phyloP scores from a whole-genome alignment of 2,888 invertebrate genomes.

The Selenia dentaria region DNA sequence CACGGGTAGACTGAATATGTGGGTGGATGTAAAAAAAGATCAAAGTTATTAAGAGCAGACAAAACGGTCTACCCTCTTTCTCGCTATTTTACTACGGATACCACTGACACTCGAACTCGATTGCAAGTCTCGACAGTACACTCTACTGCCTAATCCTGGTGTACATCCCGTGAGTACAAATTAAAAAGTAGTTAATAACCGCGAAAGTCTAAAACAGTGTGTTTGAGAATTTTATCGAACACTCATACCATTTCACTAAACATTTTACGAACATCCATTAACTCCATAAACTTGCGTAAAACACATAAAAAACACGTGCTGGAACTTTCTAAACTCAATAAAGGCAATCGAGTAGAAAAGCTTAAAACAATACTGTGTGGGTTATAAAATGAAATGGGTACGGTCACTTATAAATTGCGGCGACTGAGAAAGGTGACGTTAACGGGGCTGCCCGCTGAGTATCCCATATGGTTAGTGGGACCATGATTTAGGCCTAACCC shows the following conservation, averaged over 20 bases:
- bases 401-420: conserved; percentile 59
- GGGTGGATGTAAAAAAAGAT: no score
- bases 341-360: conserved; percentile 7
- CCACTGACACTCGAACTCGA: no score
- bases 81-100: no score
- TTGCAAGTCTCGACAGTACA: no score
- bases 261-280: conserved; percentile 5
- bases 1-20: no score
- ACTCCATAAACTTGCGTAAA: conserved; percentile 18
- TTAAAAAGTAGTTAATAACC: no score
- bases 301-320: conserved; percentile 23
- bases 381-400: conserved; percentile 38
- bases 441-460: conserved; percentile 48
- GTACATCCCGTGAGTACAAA: no score
- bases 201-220: no score
- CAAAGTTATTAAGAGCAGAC: no score
- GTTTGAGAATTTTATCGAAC: conserved; percentile 11
- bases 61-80: no score
- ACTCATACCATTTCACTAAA: conserved; percentile 7
- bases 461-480: conserved; percentile 26
- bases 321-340: conserved; percentile 24
- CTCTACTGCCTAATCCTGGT: conserved; percentile 1
- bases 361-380: conserved; percentile 22
- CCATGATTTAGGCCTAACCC: conserved; percentile 15
- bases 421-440: conserved; percentile 58